These are phyloP conservation scores for Pachyramphus minor DNA, from an alignment of 2,113 vertebrate genomes.

Conservation along the genomic window DNA sequence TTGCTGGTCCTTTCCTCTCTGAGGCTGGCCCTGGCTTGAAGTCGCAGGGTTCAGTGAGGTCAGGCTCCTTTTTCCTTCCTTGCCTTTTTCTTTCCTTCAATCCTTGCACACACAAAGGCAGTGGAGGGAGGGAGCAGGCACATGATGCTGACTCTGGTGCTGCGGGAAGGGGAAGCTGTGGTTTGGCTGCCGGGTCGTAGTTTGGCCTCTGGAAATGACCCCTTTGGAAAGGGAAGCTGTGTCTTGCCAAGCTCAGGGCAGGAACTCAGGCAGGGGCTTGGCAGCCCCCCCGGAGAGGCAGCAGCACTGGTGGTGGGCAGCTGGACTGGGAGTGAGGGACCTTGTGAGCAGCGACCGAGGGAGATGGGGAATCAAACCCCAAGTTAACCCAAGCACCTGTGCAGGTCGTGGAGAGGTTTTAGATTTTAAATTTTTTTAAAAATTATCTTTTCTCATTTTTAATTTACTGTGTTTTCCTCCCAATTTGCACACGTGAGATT, in stretches of 20 bases:
- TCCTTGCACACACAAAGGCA: not conserved
- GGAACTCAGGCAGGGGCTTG: accelerated
- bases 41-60: accelerated
- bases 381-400: not conserved
- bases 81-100: not conserved
- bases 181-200: not conserved
- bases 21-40: not conserved
- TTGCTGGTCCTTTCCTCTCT: not conserved
- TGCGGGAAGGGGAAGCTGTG: constrained; percentile 26
- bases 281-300: accelerated
- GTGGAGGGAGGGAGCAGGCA: not conserved
- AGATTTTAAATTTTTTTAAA: no score
- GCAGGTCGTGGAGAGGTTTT: not conserved
- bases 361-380: not conserved
- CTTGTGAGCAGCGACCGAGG: accelerated
- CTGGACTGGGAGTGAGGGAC: not conserved
- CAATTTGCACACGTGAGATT: not conserved
- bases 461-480: not conserved
- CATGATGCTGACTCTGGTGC: not conserved
- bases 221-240: not conserved
- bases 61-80: not conserved
- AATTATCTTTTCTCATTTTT: not conserved
- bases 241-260: not conserved
- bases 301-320: accelerated
- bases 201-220: not conserved